phyloP scores from a whole-genome alignment of 2,888 invertebrate species.

The Globia sparganii region DNA sequence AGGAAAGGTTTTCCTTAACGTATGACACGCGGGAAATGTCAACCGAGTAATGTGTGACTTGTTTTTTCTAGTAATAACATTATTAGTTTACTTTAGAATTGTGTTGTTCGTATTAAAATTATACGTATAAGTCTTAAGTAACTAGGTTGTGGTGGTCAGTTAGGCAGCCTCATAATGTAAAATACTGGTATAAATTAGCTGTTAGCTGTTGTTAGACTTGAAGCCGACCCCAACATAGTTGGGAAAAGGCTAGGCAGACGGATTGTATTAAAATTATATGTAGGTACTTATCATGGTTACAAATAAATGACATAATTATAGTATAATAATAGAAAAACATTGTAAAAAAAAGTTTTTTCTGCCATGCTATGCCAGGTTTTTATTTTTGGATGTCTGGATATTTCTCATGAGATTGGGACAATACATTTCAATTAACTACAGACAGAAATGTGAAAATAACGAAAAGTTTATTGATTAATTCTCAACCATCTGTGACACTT shows the following conservation, averaged over 20 bases:
- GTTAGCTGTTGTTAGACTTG: neutral
- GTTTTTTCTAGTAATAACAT: neutral
- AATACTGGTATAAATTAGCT: neutral
- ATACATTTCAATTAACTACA: constrained; percentile 1
- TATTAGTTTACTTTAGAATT: neutral
- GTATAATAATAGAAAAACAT: neutral
- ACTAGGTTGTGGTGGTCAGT: neutral
- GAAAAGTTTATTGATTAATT: constrained; percentile 13
- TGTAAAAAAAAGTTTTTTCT: neutral
- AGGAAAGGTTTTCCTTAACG: neutral
- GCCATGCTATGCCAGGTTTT: constrained; percentile 12
- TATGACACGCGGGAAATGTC: constrained; percentile 1
- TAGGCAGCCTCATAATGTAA: neutral
- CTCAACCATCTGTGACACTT: constrained; percentile 1
- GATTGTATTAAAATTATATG: neutral
- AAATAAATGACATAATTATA: neutral
- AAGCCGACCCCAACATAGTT: neutral
- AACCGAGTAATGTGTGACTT: constrained; percentile 7
- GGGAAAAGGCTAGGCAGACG: neutral
- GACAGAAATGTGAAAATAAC: neutral
- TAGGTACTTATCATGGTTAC: neutral
- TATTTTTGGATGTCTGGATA: neutral
- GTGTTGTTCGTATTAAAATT: neutral
- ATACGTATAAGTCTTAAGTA: neutral
- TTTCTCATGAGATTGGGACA: neutral